Evolutionary conservation across 2,113 vertebrate genomes (phyloP).

Genomic region (Azemiops feae): DNA sequence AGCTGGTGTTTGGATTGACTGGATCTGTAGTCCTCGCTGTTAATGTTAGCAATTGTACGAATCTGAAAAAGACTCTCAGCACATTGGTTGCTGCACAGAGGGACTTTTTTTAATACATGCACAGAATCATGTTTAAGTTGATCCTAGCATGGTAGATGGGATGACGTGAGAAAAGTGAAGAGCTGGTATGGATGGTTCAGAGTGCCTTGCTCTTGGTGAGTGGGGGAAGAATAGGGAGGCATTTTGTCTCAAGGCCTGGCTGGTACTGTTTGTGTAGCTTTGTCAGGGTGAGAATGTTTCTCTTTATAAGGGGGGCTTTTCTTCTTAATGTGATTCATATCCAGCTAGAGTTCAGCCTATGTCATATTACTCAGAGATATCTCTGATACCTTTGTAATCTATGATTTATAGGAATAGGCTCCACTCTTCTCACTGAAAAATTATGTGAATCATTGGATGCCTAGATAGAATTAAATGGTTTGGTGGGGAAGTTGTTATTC

Average conservation of each 20-base stretch:
- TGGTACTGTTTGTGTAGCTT: neutral
- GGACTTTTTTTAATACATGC: neutral
- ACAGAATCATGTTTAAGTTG: neutral
- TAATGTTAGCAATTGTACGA: neutral
- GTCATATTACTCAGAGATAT: conserved; percentile 10
- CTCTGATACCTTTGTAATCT: neutral
- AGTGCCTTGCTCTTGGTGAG: too few species aligned
- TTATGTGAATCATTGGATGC: neutral
- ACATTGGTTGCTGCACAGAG: neutral
- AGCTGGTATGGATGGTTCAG: neutral
- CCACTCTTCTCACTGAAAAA: neutral
- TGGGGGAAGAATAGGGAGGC: neutral
- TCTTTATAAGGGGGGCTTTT: neutral
- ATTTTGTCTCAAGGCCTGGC: neutral
- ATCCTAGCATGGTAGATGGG: neutral
- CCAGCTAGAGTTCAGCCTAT: neutral
- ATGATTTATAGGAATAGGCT: neutral
- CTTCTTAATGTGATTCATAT: neutral
- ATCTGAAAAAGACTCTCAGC: neutral
- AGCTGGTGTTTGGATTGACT: too few species aligned
- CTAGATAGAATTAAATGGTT: neutral
- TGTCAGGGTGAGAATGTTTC: neutral
- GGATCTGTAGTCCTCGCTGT: neutral
- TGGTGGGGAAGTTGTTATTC: neutral
- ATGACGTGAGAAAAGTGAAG: neutral